Evolutionary conservation across 2,113 vertebrate species (phyloP).

Genomic region (Pterocles gutturalis): DNA sequence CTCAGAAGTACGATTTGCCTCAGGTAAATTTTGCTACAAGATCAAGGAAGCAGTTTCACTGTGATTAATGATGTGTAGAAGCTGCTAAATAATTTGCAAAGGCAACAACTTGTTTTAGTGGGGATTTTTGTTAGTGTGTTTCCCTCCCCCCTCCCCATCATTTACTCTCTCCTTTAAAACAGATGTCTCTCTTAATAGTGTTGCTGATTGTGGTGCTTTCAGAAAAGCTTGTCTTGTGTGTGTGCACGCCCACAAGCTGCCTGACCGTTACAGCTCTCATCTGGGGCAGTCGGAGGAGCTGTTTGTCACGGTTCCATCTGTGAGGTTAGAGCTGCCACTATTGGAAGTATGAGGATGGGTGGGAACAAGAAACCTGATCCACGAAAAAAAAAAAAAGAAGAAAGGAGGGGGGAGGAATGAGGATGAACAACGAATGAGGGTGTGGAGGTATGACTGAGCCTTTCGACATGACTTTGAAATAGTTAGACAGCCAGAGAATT

Average conservation of each 20-base stretch:
- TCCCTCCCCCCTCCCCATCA: no score
- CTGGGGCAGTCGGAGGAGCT: not conserved
- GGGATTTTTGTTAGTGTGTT: not conserved
- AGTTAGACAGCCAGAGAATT: conserved; percentile 39
- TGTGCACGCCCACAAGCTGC: not conserved
- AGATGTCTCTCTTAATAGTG: not conserved
- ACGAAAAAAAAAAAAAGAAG: not conserved
- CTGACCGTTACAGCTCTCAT: not conserved
- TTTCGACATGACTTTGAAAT: conserved; percentile 28
- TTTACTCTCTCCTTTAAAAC: not conserved
- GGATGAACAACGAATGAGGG: conserved; percentile 7
- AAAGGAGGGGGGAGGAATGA: not conserved
- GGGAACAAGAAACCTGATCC: conserved; percentile 43
- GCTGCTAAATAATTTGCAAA: not conserved
- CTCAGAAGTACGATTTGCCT: not conserved
- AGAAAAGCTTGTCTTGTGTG: not conserved
- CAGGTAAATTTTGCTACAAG: not conserved
- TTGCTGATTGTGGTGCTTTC: not conserved
- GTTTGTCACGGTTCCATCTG: not conserved
- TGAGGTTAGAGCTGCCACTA: not conserved
- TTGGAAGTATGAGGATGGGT: conserved; percentile 1
- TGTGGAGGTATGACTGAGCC: conserved; percentile 40
- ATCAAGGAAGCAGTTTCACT: not conserved
- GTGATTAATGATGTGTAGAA: not conserved
- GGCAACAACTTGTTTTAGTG: not conserved